Evolutionary conservation across 2,797 vertebrate species (phyloP).

Genomic region (Gambelia wislizenii): DNA sequence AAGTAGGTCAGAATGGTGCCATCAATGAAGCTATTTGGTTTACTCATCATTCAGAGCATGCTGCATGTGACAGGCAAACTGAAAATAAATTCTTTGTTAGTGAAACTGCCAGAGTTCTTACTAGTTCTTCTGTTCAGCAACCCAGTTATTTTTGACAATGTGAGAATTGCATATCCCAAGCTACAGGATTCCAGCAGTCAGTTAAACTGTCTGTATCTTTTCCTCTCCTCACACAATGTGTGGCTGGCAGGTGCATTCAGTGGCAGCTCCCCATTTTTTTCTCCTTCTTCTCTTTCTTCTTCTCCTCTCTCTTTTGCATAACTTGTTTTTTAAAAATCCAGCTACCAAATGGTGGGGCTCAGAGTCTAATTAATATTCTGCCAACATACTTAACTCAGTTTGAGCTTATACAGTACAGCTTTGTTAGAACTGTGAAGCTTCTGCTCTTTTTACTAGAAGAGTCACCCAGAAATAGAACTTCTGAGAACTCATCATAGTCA

Average conservation of each 20-base stretch:
- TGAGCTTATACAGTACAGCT: background rate
- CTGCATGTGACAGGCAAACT: background rate
- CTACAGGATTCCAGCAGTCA: background rate
- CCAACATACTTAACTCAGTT: background rate
- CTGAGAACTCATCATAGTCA: background rate
- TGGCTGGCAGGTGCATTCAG: background rate
- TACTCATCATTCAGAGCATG: background rate
- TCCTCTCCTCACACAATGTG: background rate
- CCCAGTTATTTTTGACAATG: background rate
- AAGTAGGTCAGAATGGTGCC: slow-evolving; percentile 1
- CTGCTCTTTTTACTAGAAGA: background rate
- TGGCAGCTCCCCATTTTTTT: background rate
- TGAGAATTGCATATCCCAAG: background rate
- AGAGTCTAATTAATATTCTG: background rate
- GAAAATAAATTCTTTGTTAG: slow-evolving; percentile 9
- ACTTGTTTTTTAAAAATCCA: background rate
- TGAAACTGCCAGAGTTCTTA: background rate
- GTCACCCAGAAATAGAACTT: background rate
- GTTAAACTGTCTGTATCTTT: background rate
- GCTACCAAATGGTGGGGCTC: background rate
- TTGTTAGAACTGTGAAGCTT: slow-evolving; percentile 1
- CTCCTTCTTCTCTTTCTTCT: no score
- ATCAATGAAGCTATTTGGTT: background rate
- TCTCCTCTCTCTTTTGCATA: background rate
- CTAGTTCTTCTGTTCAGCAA: background rate